Evolutionary conservation across 2,888 invertebrate genomes (phyloP).

Genomic region (Aphidoletes aphidimyza): DNA sequence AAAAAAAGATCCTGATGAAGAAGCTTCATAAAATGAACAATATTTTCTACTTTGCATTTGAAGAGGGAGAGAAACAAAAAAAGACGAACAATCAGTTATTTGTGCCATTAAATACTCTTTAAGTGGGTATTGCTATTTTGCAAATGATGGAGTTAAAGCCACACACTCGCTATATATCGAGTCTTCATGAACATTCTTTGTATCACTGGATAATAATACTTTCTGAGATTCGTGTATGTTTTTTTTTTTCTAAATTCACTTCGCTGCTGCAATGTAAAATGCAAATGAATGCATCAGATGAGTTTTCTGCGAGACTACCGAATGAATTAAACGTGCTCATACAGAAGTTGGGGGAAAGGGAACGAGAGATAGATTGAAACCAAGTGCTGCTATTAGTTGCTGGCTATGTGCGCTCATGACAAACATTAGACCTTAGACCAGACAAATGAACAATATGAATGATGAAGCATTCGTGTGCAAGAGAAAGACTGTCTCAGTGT

Average conservation of each 20-base stretch:
- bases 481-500: too few species aligned
- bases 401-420: too few species aligned
- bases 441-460: conserved; percentile 2
- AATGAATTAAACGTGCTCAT: too few species aligned
- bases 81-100: too few species aligned
- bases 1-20: background rate
- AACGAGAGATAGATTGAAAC: too few species aligned
- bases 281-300: conserved; percentile 26
- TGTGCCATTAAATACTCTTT: too few species aligned
- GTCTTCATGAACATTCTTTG: background rate
- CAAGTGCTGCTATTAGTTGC: too few species aligned
- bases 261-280: background rate
- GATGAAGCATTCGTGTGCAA: background rate
- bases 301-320: background rate
- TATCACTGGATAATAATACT: conserved; percentile 12
- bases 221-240: background rate
- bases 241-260: background rate
- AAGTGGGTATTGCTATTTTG: background rate
- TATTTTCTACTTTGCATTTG: too few species aligned
- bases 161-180: conserved; percentile 13
- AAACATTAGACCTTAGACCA: background rate
- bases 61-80: too few species aligned
- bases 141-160: background rate
- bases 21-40: too few species aligned
- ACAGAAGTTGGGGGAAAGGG: too few species aligned